Base-by-base conservation (phyloP, 2,113 vertebrate genomes). In the Crotalus horridus region DNA sequence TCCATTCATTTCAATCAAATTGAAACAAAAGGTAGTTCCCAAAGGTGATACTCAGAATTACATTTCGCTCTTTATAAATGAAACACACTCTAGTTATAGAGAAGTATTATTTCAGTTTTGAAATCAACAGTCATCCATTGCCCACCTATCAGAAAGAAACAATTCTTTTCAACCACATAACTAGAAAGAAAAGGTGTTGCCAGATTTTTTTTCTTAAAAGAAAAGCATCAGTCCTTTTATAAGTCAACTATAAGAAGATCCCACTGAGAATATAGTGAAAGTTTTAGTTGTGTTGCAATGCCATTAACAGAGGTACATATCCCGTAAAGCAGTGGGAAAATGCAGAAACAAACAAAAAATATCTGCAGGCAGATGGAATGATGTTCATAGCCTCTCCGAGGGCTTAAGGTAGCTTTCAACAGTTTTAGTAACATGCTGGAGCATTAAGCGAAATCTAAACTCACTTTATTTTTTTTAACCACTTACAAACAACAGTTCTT, bases 191-290 rank as follows among this genome's bases (percentile, higher is more conserved):
- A 92, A 94, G 93, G 9, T 39, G 29, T 33, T 33, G 15, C 33
- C 69, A 74, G 69, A 20, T 74, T 74, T 74, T 20, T 87, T 94
- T 87, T 95, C 93, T 94, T 96, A 8, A 51, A 51, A 95, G 94
- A 81, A 26, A 59, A 87, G 43, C 89, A 94, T 95, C 58, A 90
- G 92, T 43, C 90, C 26, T 91, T 91, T 6, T 61, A 94, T 55
- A 94, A 97, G 53, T 94, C 94, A 95, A 95, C 6, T 21, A 93
- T 86, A 89, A 94, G 94, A 93, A 85, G 58, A 95, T 92, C 93
- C 96, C 94, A 64, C 74, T 88, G 94, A 94, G 94, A 96, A 93
- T 93, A 95, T 94, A 96, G 94, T 33, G 20, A 95, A 96, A 51
- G 91, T 95, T 94, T 92, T 87, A 54, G 51, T 96, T 96, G 95